Evolutionary conservation across 2,113 vertebrate genomes (phyloP), one percentile per base, ranked within the genome.

Genomic region (Neotragus moschatus): DNA sequence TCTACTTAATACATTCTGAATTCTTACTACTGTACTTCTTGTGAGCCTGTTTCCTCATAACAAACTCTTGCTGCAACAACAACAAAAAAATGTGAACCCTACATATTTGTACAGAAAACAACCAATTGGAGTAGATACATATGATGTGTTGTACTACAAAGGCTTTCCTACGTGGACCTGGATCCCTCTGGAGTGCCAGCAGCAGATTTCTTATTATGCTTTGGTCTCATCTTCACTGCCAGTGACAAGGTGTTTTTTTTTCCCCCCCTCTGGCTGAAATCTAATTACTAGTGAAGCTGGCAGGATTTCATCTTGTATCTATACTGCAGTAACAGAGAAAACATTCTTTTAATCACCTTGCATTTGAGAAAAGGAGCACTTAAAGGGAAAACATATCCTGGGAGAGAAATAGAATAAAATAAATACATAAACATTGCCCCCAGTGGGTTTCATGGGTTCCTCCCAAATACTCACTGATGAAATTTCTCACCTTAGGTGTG

Each of bases 401-500:
- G 11, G 25, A 97, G 56, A 98, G 96, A 77, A 97, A 43, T 30
- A 73, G 89, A 45, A 30, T 90, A 85, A 91, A 43, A 45, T 17
- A 97, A 88, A 95, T 97, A 91, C 49, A n/a, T 92, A 98, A 98
- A 16, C 87, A 80, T 94, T 95, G 97, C 21, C 92, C 63, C 12
- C 12, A 15, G 25, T n/a, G 66, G 61, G 45, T 88, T 94, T 96
- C 73, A 80, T 91, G 93, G 94, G 82, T 15, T 23, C 21, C 84
- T 94, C 63, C 80, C 93, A 96, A 96, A 93, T 92, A 21, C 75
- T 98, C 90, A 99, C 92, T 61, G 87, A 51, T 97, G 93, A 66
- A 97, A 87, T 98, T 58, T 98, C 96, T 97, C 92, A 21, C 97
- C 8, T 6, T 98, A 99, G 99, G 98, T 99, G 99, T 98, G 99